Conservation (phyloP, 2,888 invertebrate species). For the Sphecodes monilicornis region DNA sequence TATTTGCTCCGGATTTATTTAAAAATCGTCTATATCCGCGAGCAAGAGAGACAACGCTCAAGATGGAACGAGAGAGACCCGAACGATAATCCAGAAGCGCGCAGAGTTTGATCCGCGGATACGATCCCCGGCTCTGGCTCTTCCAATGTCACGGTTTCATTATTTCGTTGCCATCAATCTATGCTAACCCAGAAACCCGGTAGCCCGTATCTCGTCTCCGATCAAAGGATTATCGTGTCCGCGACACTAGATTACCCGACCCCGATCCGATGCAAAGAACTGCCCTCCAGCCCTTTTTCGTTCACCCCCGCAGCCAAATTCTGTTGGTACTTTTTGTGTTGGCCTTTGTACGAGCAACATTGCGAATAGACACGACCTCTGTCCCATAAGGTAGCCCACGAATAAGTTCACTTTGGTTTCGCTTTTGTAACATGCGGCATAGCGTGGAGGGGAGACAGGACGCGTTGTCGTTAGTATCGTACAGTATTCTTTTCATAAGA, state of each 20-base stretch:
- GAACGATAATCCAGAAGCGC: neutral
- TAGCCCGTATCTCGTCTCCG: constrained; percentile 25
- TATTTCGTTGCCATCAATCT: constrained; percentile 25
- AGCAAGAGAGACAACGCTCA: neutral
- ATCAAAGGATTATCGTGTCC: constrained; percentile 39
- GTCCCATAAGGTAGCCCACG: too few relatives aligned
- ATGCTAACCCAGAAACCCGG: constrained; percentile 39
- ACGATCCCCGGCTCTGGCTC: neutral
- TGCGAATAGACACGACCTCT: too few relatives aligned
- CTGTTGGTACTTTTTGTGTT: neutral
- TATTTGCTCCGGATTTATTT: constrained; percentile 53
- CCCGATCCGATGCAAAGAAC: neutral
- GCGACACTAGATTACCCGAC: neutral
- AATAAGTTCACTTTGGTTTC: too few relatives aligned
- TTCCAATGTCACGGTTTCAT: constrained; percentile 31
- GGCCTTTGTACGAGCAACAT: neutral
- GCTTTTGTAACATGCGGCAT: too few relatives aligned
- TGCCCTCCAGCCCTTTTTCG: neutral
- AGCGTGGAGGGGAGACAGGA: too few relatives aligned
- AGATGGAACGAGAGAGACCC: neutral
- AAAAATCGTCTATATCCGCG: constrained; percentile 24
- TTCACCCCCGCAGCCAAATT: neutral
- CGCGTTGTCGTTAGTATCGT: too few relatives aligned
- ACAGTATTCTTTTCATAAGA: too few relatives aligned
- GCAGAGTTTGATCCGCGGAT: neutral